These are phyloP conservation scores for Ptilorrhoa leucosticta DNA, from an alignment of 2,113 vertebrate genomes.

Conservation along the genomic window DNA sequence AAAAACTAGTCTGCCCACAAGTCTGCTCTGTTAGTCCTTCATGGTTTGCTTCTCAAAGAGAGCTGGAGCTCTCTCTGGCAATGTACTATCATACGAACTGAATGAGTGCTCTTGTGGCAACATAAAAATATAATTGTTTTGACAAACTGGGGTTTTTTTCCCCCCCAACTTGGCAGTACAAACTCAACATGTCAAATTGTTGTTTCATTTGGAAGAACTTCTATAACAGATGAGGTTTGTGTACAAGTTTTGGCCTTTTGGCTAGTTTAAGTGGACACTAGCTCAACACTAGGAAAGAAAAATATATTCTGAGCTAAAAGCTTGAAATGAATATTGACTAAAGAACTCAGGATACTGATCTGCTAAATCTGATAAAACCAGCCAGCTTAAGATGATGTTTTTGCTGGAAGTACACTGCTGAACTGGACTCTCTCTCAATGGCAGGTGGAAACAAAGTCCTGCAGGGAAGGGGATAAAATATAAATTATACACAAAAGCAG, in stretches of 20 bases:
- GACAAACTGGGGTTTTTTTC: background rate
- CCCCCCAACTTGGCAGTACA: background rate
- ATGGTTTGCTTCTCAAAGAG: background rate
- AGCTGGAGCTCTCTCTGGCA: background rate
- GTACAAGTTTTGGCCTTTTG: background rate
- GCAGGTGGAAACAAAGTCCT: background rate
- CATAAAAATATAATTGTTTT: constrained; percentile 21
- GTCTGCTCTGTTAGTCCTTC: background rate
- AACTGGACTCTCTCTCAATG: background rate
- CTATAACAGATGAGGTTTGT: background rate
- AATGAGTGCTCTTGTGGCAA: background rate
- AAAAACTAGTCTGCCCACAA: background rate
- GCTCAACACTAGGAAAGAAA: constrained; percentile 6
- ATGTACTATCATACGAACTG: background rate
- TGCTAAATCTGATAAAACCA: background rate
- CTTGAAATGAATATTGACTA: background rate
- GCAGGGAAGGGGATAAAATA: background rate
- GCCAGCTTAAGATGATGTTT: background rate
- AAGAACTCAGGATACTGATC: background rate
- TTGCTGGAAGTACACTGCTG: background rate
- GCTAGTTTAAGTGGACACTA: background rate
- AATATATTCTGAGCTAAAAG: constrained; percentile 18
- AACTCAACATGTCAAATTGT: background rate
- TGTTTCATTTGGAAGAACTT: constrained; percentile 21
- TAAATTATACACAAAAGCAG: background rate